phyloP scores from a whole-genome alignment of 2,113 vertebrate genomes.

The Craseonycteris thonglongyai region DNA sequence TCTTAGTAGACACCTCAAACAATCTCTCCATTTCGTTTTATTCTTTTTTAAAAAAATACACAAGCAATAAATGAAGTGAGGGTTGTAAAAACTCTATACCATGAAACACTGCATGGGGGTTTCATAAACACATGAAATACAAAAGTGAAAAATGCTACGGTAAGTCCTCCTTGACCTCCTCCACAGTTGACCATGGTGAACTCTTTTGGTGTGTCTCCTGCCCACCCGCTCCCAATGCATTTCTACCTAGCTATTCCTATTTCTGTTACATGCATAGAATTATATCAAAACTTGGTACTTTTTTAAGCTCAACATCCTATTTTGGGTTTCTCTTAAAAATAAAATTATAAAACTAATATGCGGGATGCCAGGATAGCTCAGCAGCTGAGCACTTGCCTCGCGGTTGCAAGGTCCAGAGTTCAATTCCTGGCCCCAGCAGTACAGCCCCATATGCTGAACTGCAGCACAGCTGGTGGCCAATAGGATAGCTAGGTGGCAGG shows the following conservation, averaged over 20 bases:
- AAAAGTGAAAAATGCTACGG: rapidly evolving
- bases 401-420: too few species aligned
- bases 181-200: background rate
- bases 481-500: too few species aligned
- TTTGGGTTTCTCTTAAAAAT: background rate
- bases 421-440: too few species aligned
- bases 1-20: background rate
- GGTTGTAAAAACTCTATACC: background rate
- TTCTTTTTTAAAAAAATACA: background rate
- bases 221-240: rapidly evolving
- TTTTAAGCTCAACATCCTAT: background rate
- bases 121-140: background rate
- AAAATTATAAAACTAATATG: background rate
- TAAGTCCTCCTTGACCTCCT: too few species aligned
- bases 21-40: background rate
- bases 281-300: background rate
- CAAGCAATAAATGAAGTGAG: background rate
- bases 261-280: background rate
- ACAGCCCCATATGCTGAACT: too few species aligned
- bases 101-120: background rate
- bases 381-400: too few species aligned
- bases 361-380: too few species aligned
- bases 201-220: background rate
- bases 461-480: too few species aligned
- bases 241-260: background rate